Evolutionary conservation across 2,888 invertebrate genomes (phyloP).

Genomic region (Calameuta pallipes): DNA sequence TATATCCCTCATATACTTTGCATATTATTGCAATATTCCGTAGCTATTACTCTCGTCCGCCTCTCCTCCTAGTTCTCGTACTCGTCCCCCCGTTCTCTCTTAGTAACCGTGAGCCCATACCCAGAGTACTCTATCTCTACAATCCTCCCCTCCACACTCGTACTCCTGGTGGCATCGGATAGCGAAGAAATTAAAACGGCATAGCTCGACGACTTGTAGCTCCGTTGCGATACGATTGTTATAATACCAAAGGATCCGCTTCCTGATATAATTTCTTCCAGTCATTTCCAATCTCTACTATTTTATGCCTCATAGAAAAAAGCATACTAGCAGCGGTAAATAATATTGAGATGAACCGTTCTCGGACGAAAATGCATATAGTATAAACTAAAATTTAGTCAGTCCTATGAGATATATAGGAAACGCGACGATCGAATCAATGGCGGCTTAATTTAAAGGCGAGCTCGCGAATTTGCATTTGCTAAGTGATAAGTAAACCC

Average conservation of each 20-base stretch:
- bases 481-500: slow-evolving; percentile 66
- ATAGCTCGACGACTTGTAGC: not conserved
- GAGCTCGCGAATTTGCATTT: slow-evolving; percentile 58
- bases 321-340: not conserved
- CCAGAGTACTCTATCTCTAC: not conserved
- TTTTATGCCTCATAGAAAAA: not conserved
- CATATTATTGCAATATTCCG: slow-evolving; percentile 65
- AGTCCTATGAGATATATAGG: not conserved
- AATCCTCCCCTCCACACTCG: not conserved
- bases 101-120: not conserved
- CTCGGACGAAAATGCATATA: not conserved
- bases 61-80: slow-evolving; percentile 37
- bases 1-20: slow-evolving; percentile 66
- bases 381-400: not conserved
- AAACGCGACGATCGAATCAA: slow-evolving; percentile 38
- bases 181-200: slow-evolving; percentile 4
- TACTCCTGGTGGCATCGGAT: not conserved
- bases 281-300: not conserved
- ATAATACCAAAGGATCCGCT: not conserved
- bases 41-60: slow-evolving; percentile 60
- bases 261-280: not conserved
- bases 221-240: not conserved
- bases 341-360: not conserved
- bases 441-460: slow-evolving; percentile 51
- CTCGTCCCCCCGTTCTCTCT: slow-evolving; percentile 21